Evolutionary conservation across 2,888 invertebrate species (phyloP).

Genomic region (Drosophila barbarae): DNA sequence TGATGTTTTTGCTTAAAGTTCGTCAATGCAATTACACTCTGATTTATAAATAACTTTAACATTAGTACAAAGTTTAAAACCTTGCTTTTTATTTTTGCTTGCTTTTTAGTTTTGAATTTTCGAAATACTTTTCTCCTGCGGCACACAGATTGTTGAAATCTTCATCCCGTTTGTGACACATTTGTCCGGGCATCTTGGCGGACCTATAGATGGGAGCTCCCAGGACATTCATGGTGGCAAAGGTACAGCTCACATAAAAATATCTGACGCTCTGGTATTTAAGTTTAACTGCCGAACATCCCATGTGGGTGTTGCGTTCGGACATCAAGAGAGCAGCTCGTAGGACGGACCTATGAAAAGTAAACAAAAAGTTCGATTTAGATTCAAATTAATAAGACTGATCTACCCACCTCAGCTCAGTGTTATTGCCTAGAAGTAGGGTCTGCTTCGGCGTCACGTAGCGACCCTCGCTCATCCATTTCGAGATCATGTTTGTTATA

Average conservation of each 20-base stretch:
- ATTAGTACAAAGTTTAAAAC: background rate
- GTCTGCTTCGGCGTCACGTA: background rate
- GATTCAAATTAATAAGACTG: too few relatives aligned
- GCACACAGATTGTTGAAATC: background rate
- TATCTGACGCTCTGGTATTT: background rate
- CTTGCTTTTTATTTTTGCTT: background rate
- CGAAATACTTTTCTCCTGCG: background rate
- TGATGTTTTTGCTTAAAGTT: constrained; percentile 6
- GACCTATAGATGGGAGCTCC: background rate
- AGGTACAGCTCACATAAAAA: background rate
- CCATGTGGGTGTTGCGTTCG: constrained; percentile 1
- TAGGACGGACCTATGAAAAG: background rate
- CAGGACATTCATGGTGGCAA: background rate
- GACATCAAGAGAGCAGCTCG: background rate
- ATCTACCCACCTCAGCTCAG: background rate
- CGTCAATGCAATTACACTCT: background rate
- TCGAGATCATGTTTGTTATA: background rate
- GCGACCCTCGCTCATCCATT: background rate
- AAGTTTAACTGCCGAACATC: background rate
- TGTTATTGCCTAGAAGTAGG: background rate
- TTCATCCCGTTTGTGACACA: background rate
- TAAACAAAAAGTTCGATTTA: background rate
- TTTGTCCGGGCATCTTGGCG: background rate
- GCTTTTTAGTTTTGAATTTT: background rate
- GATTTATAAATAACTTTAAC: too few relatives aligned